A percentile compares a stretch with the other conserved stretches of the same genome.
Evolutionary conservation across 2,888 invertebrate species (phyloP).

Genomic region (Luperina nickerlii): DNA sequence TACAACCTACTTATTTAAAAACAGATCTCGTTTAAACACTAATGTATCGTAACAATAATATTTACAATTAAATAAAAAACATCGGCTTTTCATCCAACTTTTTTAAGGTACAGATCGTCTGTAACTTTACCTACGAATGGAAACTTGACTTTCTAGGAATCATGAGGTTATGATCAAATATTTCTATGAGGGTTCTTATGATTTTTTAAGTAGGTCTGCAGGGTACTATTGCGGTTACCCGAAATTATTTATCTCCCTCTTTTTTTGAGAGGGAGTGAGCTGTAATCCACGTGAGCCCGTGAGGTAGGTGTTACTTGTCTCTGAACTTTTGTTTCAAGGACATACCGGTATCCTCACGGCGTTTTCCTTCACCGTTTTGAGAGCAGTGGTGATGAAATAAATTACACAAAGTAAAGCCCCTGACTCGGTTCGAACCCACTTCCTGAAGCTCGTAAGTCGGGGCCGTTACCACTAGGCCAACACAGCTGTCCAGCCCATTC

Average conservation of each 20-base stretch:
- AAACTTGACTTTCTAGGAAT: constrained; percentile 46
- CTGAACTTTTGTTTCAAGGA: neutral
- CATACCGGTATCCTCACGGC: neutral
- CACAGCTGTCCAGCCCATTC: neutral
- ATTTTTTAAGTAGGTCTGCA: neutral
- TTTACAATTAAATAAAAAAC: constrained; percentile 80
- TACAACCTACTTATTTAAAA: constrained; percentile 79
- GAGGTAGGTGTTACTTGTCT: neutral
- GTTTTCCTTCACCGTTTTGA: neutral
- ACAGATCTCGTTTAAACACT: constrained; percentile 85
- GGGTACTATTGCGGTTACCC: neutral
- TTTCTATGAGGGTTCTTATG: neutral
- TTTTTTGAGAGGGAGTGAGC: neutral
- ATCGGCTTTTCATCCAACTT: constrained; percentile 66
- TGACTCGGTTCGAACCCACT: neutral
- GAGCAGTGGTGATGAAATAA: neutral
- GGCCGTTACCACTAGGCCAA: neutral
- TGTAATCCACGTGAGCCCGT: neutral
- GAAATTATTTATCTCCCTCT: neutral
- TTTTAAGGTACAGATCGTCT: constrained; percentile 52
- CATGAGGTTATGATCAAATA: constrained; percentile 3
- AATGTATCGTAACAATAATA: constrained; percentile 81
- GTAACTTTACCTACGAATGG: constrained; percentile 46
- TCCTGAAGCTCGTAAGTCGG: neutral
- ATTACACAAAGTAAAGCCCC: neutral